Evolutionary conservation across 2,113 vertebrate genomes (phyloP).

Genomic region (Mormoops blainvillei): DNA sequence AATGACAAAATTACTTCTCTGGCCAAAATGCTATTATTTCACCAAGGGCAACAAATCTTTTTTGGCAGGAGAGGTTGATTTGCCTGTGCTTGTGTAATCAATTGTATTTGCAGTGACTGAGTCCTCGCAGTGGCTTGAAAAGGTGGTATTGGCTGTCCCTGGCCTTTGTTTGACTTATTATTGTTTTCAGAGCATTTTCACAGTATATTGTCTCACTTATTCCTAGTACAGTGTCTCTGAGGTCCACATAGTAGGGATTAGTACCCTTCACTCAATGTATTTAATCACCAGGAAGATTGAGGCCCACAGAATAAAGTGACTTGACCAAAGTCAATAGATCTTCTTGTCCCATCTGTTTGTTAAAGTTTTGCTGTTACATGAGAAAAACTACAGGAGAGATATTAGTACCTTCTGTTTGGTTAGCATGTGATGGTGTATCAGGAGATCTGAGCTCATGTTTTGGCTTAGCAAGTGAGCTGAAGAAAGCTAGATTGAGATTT

Average conservation of each 20-base stretch:
- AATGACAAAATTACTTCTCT: constrained; percentile 51
- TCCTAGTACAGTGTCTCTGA: background rate
- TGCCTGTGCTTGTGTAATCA: constrained; percentile 48
- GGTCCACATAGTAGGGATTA: background rate
- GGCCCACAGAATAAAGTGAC: background rate
- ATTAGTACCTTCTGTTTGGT: background rate
- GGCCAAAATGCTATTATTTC: constrained; percentile 56
- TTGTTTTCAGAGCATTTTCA: constrained; percentile 32
- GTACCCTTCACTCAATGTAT: background rate
- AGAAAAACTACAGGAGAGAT: background rate
- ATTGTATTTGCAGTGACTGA: constrained; percentile 39
- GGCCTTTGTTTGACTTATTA: background rate
- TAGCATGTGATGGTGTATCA: background rate
- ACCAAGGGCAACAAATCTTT: constrained; percentile 39
- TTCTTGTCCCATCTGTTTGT: background rate
- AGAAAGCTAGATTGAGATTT: background rate
- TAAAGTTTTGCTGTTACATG: background rate
- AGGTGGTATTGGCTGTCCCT: background rate
- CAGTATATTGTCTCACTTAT: background rate
- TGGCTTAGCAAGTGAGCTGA: background rate
- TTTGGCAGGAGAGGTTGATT: constrained; percentile 57
- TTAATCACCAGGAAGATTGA: background rate
- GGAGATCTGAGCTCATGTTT: constrained; percentile 7
- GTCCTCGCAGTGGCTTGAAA: constrained; percentile 13
- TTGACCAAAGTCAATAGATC: background rate